Evolutionary conservation across 2,113 vertebrate genomes (phyloP), one percentile per base, ranked within the genome.

Genomic region (Phasianus colchicus): DNA sequence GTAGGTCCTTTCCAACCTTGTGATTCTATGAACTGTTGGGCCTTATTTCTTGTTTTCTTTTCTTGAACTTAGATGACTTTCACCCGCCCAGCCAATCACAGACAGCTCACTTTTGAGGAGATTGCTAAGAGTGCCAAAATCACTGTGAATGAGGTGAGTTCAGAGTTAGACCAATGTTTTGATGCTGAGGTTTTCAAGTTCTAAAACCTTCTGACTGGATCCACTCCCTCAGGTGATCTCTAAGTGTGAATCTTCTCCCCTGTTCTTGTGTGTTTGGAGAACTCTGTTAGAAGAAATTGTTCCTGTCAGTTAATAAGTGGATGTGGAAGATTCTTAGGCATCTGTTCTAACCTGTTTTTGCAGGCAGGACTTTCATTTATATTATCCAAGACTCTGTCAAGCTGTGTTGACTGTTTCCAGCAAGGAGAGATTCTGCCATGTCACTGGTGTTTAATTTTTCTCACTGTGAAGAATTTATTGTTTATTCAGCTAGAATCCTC

Each of bases 71-170:
- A 99, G 99, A 99, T 99, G 99, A 99, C 99, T 17, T 99, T 99
- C 97, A 99, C 99, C 61, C 98, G 99, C 22, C 99, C 99, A 0
- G 99, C 99, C 42, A 99, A 99, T 79, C 98, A 99, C 97, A 97
- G 99, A 79, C 99, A 99, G 93, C 98, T 99, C 90, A 99, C 98
- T 47, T 99, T 99, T 88, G 98, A 99, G 6, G 99, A 99, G 96
- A 99, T 99, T 63, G 98, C 98, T 38, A 98, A 98, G 95, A 99
- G 98, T 83, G 98, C 99, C 96, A 99, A 99, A 95, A 98, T 99
- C 96, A 98, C 98, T 0, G 98, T 99, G 38, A 99, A 99, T 0
- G 99, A 99, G 99, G 99, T 99, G 87, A 95, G 98, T 89, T 71
- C 12, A 2, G 34, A 13, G 5, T 54, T 2, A 4, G 36, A 13